Evolutionary conservation across 2,888 invertebrate genomes (phyloP), one percentile per base, ranked within the genome.

Genomic region (Platerodrilus igneus): DNA sequence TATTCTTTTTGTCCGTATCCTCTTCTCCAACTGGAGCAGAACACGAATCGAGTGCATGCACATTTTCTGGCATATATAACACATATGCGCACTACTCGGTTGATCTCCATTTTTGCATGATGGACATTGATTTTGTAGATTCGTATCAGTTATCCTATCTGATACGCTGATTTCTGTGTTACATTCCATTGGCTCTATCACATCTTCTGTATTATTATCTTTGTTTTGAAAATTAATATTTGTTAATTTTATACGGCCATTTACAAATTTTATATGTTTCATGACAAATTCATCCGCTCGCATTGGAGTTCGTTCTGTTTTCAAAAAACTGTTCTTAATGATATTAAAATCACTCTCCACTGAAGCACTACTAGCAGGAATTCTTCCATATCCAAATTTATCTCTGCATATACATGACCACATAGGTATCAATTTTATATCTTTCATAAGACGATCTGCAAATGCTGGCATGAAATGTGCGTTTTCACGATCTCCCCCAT

Each of bases 341-440:
- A 23, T 20, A 25, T 39, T 11, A 27, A 39, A 30, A 4, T 39
- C 33, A 7, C 20, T 14, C 33, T 38, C 38, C 1, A 38, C 38
- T 5, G 38, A 19, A n/a, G 32, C 38, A 32, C 38, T 38, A 16
- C 20, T 19, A 8, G 38, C 38, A 11, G 38, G 32, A 13, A 38
- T 20, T 13, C 39, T 26, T 13, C 39, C 39, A 17, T 13, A 39
- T 25, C 32, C 32, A 28, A 33, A 33, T 20, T 33, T 9, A 33
- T 33, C 20, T 3, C 39, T 8, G 8, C 14, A 32, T 11, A 32
- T 14, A 19, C 16, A 15, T 2, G 39, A 33, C 39, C 39, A 27
- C 13, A 39, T 20, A 7, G 39, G 39, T n/a, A 21, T 19, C 18
- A 15, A 20, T 28, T 21, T 32, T 11, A 27, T 21, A 27, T 39